Conservation (phyloP, 37 sponge, comb jelly and placozoan species). For the Bolinopsis microptera region DNA sequence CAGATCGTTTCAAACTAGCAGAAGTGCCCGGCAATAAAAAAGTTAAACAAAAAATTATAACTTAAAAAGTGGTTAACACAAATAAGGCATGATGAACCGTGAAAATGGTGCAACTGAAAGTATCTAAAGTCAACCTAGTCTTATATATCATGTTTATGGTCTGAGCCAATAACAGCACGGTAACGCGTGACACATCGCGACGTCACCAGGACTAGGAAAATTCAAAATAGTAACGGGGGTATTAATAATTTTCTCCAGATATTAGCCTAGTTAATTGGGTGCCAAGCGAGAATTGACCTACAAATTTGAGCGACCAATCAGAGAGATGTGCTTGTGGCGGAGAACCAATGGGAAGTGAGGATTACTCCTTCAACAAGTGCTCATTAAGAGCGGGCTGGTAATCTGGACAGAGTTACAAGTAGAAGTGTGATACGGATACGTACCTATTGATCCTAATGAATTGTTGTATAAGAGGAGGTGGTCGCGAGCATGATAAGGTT, state of each 20-base stretch:
- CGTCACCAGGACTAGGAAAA: background rate
- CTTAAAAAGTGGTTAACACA: too few species aligned
- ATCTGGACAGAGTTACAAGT: background rate
- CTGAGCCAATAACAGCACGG: background rate
- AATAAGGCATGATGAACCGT: background rate
- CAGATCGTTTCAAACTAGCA: too few species aligned
- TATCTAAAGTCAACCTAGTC: background rate
- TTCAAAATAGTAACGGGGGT: constrained; percentile 29
- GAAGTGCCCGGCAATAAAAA: too few species aligned
- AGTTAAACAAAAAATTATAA: too few species aligned
- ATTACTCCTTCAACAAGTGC: background rate
- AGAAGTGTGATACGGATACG: background rate
- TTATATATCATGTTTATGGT: background rate
- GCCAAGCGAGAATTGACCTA: background rate
- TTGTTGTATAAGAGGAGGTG: too few species aligned
- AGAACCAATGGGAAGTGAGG: background rate
- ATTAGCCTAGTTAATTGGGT: constrained; percentile 7
- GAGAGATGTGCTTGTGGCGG: background rate
- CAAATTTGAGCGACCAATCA: background rate
- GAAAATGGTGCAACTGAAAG: background rate
- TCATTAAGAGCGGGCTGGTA: background rate
- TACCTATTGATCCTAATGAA: background rate
- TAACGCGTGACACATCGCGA: background rate
- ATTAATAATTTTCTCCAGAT: background rate
- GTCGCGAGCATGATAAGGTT: background rate